Base-by-base conservation (phyloP, 1,140 invertebrate genomes). In the Anoplophora glabripennis region DNA sequence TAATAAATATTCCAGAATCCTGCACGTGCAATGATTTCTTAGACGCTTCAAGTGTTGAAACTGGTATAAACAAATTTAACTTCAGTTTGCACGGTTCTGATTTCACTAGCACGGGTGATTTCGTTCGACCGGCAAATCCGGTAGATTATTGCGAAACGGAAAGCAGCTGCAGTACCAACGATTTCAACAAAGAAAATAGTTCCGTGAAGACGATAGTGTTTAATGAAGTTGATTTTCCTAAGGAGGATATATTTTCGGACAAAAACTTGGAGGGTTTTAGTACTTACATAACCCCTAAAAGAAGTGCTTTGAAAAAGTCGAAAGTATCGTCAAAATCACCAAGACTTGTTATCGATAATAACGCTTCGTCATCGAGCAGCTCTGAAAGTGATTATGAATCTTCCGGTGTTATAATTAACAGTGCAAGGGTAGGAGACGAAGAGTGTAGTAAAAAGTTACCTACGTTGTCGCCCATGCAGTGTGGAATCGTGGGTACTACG, bases 221-320 rank as follows among this genome's bases (percentile, higher is more conserved):
- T 59, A 64, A 61, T 51, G 68, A 67, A 53, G 52, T 70, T 9
- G 70, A 70, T 36, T 72, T 72, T 58, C 70, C 68, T 8, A 69
- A 53, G 53, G 66, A 70, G 38, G 66, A 66, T 44, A 46, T 71
- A 17, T 72, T 72, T 46, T 37, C 53, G 2, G 66, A 61, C 17
- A 61, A 46, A 36, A 63, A 68, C 59, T 61, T 72, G 12, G 68
- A 69, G 17, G 61, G 49, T 48, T 72, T 72, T 59, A 54, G 63
- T 40, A 63, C 69, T 36, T 62, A 67, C 14, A 70, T 72, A 42
- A 65, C 65, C 21, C 67, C 67, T 8, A 53, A 53, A 21, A 60
- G 61, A 60, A 48, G 10, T 4, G 9, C 38, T 42, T 36, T 40
- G 37, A 45, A 18, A 56, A 64, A 46, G 18, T 62, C 5, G 45